Evolutionary conservation across 2,797 vertebrate genomes (phyloP).

Genomic region (Oreonectes daqikongensis): DNA sequence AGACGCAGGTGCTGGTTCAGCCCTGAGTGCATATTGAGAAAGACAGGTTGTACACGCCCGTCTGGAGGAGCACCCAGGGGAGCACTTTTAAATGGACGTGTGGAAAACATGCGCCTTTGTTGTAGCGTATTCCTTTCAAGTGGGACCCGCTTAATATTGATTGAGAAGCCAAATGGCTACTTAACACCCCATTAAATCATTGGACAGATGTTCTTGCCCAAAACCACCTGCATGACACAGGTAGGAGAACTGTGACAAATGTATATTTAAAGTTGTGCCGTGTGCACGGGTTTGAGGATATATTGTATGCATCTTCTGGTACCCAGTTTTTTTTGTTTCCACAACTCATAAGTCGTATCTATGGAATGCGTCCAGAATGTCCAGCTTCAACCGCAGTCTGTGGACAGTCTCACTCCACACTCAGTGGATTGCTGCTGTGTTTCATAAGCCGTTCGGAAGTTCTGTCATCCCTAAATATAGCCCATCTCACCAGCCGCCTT

Average conservation of each 20-base stretch:
- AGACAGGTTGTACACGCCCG: constrained; percentile 9
- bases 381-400: constrained; percentile 9
- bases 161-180: constrained; percentile 42
- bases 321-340: constrained; percentile 17
- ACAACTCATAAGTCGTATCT: constrained; percentile 8
- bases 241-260: background rate
- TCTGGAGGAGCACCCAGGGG: constrained; percentile 2
- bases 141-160: constrained; percentile 29
- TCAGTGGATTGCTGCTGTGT: constrained; percentile 30
- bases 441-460: constrained; percentile 40
- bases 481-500: constrained; percentile 14
- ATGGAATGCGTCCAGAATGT: constrained; percentile 34
- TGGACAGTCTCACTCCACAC: constrained; percentile 29
- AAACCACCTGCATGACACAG: constrained; percentile 7
- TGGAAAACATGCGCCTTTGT: constrained; percentile 11
- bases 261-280: background rate
- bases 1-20: constrained; percentile 6
- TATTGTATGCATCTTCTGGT: background rate
- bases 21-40: constrained; percentile 35
- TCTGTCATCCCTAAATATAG: constrained; percentile 37
- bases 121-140: constrained; percentile 26
- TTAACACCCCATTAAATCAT: constrained; percentile 35
- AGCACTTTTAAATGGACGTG: constrained; percentile 19
- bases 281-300: background rate
- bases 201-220: constrained; percentile 34